A percentile compares a stretch with the other conserved stretches of the same genome.
These are phyloP conservation scores for Atractosteus spatula DNA, from an alignment of 2,113 vertebrate genomes.

Conservation along the genomic window DNA sequence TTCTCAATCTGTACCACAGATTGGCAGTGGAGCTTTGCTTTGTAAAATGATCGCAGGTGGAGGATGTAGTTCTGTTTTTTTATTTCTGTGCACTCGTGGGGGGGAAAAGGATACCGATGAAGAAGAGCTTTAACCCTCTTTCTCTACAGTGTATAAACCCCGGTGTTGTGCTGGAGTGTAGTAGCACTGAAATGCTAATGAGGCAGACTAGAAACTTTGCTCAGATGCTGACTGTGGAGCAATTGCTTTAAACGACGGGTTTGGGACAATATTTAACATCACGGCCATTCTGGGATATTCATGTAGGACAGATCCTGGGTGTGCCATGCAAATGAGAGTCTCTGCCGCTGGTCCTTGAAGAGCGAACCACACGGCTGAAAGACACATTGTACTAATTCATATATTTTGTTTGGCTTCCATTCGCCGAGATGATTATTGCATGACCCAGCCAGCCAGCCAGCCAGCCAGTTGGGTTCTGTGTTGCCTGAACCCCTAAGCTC, in stretches of 20 bases:
- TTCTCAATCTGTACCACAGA: constrained; percentile 4
- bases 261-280: constrained; percentile 25
- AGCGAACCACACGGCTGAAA: constrained; percentile 38
- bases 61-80: not conserved
- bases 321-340: constrained; percentile 23
- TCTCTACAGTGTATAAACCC: not conserved
- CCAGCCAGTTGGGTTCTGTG: constrained; percentile 45
- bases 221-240: constrained; percentile 15
- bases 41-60: constrained; percentile 1
- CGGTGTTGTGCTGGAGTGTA: constrained; percentile 6
- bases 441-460: constrained; percentile 55
- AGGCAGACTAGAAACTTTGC: constrained; percentile 1
- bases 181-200: constrained; percentile 5
- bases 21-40: constrained; percentile 1
- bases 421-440: constrained; percentile 57
- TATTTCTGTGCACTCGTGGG: not conserved
- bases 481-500: constrained; percentile 46
- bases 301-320: constrained; percentile 29
- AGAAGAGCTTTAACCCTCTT: not conserved
- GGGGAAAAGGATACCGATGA: too few species aligned
- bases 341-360: constrained; percentile 27
- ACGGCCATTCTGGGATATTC: constrained; percentile 29
- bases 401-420: constrained; percentile 59
- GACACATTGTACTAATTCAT: constrained; percentile 60
- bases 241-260: constrained; percentile 29